These are phyloP conservation scores for Drosophila maculinotata DNA, from an alignment of 2,888 invertebrate genomes.

Conservation along the genomic window DNA sequence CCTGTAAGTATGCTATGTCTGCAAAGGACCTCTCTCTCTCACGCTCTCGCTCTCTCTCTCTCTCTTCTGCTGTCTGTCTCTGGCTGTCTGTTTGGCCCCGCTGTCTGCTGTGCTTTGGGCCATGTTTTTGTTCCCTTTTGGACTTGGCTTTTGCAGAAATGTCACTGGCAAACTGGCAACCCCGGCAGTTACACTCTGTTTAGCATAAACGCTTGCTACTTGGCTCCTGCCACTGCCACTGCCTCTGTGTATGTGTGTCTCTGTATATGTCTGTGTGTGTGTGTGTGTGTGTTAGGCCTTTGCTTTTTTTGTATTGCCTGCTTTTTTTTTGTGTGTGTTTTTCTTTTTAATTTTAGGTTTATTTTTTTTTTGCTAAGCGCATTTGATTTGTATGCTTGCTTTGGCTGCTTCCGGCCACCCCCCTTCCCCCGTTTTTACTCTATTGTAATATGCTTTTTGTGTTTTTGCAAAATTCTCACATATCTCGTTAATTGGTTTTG, in stretches of 20 bases:
- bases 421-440: slow-evolving; percentile 1
- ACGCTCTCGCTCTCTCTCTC: slow-evolving; percentile 12
- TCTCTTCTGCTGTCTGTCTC: slow-evolving; percentile 7
- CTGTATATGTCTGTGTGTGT: slow-evolving; percentile 20
- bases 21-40: slow-evolving; percentile 39
- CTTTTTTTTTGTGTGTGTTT: slow-evolving; percentile 33
- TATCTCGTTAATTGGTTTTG: slow-evolving; percentile 79
- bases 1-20: slow-evolving; percentile 64
- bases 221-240: slow-evolving; percentile 63
- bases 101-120: slow-evolving; percentile 61
- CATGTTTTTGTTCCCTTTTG: slow-evolving; percentile 57
- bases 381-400: slow-evolving; percentile 63
- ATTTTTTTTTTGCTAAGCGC: slow-evolving; percentile 69
- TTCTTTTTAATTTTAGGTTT: slow-evolving; percentile 69
- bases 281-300: slow-evolving; percentile 36
- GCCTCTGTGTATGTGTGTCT: slow-evolving; percentile 4
- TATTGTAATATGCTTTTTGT: slow-evolving; percentile 31
- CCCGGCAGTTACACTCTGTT: slow-evolving; percentile 82
- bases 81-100: slow-evolving; percentile 19
- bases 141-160: slow-evolving; percentile 75
- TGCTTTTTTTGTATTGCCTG: slow-evolving; percentile 60
- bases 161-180: slow-evolving; percentile 78
- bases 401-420: slow-evolving; percentile 43
- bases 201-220: slow-evolving; percentile 81
- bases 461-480: slow-evolving; percentile 60